phyloP scores from a whole-genome alignment of 1,140 invertebrate genomes.

The Globodera ellingtonae region DNA sequence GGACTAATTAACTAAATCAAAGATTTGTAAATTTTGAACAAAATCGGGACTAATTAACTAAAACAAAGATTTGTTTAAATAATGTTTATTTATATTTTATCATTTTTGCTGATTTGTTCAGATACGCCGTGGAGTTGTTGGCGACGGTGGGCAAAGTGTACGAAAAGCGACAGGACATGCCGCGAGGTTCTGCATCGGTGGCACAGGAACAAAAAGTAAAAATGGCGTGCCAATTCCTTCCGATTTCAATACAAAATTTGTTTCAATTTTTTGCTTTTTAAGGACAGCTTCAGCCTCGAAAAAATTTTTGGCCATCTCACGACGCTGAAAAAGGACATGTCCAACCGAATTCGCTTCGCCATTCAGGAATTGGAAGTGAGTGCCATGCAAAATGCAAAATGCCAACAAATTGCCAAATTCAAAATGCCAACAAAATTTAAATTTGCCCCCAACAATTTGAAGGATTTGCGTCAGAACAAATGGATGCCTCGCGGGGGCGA shows the following conservation, averaged over 20 bases:
- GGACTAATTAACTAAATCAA: too few relatives aligned
- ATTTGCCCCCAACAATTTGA: not conserved
- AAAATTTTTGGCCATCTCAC: conserved; percentile 26
- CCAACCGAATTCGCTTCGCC: conserved; percentile 35
- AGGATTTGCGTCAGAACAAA: conserved; percentile 35
- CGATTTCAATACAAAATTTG: not conserved
- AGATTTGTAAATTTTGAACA: too few relatives aligned
- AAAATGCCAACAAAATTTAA: not conserved
- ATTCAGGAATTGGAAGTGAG: conserved; percentile 29
- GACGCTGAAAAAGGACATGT: conserved; percentile 23
- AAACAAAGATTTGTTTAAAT: not conserved
- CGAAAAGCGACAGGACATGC: conserved; percentile 25
- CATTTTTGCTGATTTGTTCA: not conserved
- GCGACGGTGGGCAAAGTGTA: conserved; percentile 36
- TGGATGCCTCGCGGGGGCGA: conserved; percentile 34
- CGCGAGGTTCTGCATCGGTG: not conserved
- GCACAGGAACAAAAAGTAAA: not conserved
- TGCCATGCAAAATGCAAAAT: not conserved
- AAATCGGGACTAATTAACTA: too few relatives aligned
- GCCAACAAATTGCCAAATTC: not conserved
- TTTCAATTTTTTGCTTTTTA: not conserved
- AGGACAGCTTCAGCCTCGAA: conserved; percentile 26
- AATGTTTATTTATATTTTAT: not conserved
- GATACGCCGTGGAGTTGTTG: conserved; percentile 36
- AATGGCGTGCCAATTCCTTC: not conserved